Conservation (phyloP, 2,888 invertebrate species). For the Coleophora flavipennella region DNA sequence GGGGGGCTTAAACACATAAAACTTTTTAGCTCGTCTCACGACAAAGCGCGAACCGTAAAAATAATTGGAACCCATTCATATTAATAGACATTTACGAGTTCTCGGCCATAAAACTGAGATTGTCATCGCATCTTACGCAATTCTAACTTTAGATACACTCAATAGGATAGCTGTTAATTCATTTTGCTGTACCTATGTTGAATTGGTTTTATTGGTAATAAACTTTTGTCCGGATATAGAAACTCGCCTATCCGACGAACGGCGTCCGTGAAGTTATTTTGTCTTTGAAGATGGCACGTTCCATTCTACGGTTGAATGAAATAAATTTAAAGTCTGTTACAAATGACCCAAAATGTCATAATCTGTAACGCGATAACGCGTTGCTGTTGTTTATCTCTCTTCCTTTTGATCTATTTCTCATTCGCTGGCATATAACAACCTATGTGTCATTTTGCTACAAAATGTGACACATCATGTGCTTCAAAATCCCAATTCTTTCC, state of each 20-base stretch:
- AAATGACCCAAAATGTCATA: no score
- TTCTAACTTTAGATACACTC: conserved; percentile 31
- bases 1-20: conserved; percentile 63
- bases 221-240: conserved; percentile 44
- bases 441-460: no score
- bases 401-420: no score
- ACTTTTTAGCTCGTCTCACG: conserved; percentile 59
- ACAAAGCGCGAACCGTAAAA: conserved; percentile 72
- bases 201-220: conserved; percentile 49
- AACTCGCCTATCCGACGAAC: no score
- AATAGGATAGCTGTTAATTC: conserved; percentile 51
- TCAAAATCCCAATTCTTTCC: no score
- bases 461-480: no score
- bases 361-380: no score
- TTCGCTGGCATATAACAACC: no score
- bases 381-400: no score
- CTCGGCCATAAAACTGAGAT: conserved; percentile 68
- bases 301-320: conserved; percentile 3
- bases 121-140: conserved; percentile 62
- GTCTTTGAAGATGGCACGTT: conserved; percentile 34
- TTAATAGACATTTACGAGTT: conserved; percentile 72
- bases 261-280: conserved; percentile 15
- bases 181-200: conserved; percentile 46
- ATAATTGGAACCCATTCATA: conserved; percentile 73
- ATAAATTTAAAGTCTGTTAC: no score